Percentiles rank a stretch among this genome's conserved stretches.
phyloP scores from a whole-genome alignment of 1,140 invertebrate species.

The Antheraea mylitta region DNA sequence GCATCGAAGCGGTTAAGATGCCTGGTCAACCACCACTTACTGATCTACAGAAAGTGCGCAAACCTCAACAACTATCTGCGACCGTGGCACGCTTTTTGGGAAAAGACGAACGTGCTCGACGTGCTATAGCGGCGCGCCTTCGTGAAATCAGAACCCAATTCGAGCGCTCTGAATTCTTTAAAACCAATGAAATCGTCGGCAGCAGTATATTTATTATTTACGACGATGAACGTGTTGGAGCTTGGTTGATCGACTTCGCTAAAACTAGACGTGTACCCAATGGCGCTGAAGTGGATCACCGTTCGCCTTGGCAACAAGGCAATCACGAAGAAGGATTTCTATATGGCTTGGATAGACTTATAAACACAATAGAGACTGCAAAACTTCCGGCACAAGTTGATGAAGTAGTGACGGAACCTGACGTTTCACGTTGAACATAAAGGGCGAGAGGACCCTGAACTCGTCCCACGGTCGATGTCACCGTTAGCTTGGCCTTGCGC shows the following conservation, averaged over 20 bases:
- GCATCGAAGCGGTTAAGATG: slow-evolving; percentile 97
- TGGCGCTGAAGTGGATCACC: slow-evolving; percentile 86
- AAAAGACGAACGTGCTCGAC: slow-evolving; percentile 82
- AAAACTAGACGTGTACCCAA: slow-evolving; percentile 90
- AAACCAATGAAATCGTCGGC: slow-evolving; percentile 95
- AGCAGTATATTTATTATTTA: slow-evolving; percentile 97
- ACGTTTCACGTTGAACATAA: slow-evolving; percentile 68
- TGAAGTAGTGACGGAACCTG: slow-evolving; percentile 50
- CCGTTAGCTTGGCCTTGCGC: slow-evolving; percentile 47
- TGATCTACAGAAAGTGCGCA: slow-evolving; percentile 89
- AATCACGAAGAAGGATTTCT: slow-evolving; percentile 98
- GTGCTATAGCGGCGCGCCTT: slow-evolving; percentile 86
- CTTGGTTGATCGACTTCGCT: slow-evolving; percentile 98
- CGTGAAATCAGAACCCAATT: slow-evolving; percentile 88
- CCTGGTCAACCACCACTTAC: slow-evolving; percentile 86
- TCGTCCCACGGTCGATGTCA: slow-evolving; percentile 57
- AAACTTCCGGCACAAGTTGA: slow-evolving; percentile 36
- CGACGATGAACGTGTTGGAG: slow-evolving; percentile 90
- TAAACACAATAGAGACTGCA: slow-evolving; percentile 65
- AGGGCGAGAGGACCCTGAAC: slow-evolving; percentile 49
- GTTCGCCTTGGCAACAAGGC: slow-evolving; percentile 89
- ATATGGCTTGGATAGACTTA: slow-evolving; percentile 93
- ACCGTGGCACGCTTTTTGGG: slow-evolving; percentile 90
- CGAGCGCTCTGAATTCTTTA: slow-evolving; percentile 93
- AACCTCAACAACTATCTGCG: slow-evolving; percentile 86